A percentile compares a stretch with the other conserved stretches of the same genome.
phyloP scores from a whole-genome alignment of 2,888 invertebrate genomes.

The Aphelenchoides bicaudatus region DNA sequence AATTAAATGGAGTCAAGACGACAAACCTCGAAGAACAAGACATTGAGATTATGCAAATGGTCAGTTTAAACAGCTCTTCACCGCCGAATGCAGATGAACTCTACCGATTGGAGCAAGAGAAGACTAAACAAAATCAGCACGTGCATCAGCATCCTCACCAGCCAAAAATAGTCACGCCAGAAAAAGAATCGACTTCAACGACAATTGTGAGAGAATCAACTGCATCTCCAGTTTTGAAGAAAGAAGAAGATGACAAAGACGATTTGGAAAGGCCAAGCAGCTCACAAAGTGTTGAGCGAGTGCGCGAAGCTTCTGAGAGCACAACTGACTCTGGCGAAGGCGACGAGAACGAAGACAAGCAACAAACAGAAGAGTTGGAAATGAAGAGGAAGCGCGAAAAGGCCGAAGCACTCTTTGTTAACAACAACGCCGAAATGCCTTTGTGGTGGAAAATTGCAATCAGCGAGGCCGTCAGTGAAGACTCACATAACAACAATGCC shows the following conservation, averaged over 20 bases:
- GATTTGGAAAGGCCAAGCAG: no score
- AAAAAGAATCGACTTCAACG: background rate
- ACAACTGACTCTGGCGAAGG: background rate
- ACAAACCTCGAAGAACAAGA: constrained; percentile 18
- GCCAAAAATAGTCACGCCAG: background rate
- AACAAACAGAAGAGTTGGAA: background rate
- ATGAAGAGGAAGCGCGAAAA: constrained; percentile 7
- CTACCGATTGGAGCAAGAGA: constrained; percentile 10
- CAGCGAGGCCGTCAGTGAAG: background rate
- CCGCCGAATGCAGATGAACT: constrained; percentile 15
- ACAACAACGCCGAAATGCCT: constrained; percentile 17
- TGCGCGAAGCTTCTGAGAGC: background rate
- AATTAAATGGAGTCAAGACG: constrained; percentile 18
- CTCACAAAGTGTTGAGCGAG: background rate
- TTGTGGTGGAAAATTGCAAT: constrained; percentile 11
- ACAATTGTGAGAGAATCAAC: background rate
- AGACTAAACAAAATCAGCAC: background rate
- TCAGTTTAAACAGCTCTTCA: background rate
- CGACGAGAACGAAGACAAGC: constrained; percentile 6
- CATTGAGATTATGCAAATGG: constrained; percentile 19
- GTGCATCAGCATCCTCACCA: background rate
- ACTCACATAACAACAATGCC: constrained; percentile 1
- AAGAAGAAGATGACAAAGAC: background rate
- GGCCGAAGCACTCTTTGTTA: no score
- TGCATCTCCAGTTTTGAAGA: background rate